These are phyloP conservation scores for Eupithecia vulgata DNA, from an alignment of 2,888 invertebrate species.

Conservation along the genomic window DNA sequence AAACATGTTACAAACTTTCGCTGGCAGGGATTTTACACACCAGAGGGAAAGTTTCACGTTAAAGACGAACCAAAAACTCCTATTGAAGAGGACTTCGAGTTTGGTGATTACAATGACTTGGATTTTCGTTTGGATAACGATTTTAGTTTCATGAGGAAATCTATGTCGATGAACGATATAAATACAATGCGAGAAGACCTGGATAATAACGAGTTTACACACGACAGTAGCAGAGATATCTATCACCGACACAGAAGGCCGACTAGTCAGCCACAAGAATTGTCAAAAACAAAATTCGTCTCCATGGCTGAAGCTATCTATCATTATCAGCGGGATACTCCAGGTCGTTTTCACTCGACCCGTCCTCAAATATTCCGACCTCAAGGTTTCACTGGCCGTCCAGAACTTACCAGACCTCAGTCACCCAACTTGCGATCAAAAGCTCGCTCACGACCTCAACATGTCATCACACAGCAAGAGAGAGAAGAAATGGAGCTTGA, in stretches of 20 bases:
- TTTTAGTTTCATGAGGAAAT: slow-evolving; percentile 64
- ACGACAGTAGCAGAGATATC: slow-evolving; percentile 47
- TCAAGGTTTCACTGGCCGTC: slow-evolving; percentile 51
- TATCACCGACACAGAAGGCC: slow-evolving; percentile 58
- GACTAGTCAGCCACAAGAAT: slow-evolving; percentile 55
- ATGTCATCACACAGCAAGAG: slow-evolving; percentile 84
- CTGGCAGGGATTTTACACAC: slow-evolving; percentile 67
- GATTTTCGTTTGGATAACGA: slow-evolving; percentile 60
- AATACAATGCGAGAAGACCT: slow-evolving; percentile 59
- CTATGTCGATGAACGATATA: slow-evolving; percentile 75
- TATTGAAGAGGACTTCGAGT: slow-evolving; percentile 69
- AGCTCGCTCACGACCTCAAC: slow-evolving; percentile 79
- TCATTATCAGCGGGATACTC: slow-evolving; percentile 84
- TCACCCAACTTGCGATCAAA: slow-evolving; percentile 83
- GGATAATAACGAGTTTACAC: slow-evolving; percentile 48
- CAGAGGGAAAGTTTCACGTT: slow-evolving; percentile 56
- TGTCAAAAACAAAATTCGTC: slow-evolving; percentile 78
- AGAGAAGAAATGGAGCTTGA: slow-evolving; percentile 85
- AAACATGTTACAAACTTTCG: slow-evolving; percentile 71
- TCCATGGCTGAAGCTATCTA: slow-evolving; percentile 85
- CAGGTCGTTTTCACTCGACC: slow-evolving; percentile 80
- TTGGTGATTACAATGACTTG: slow-evolving; percentile 63
- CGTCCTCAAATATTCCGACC: slow-evolving; percentile 61
- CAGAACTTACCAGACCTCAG: slow-evolving; percentile 75
- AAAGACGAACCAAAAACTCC: slow-evolving; percentile 74